These are phyloP conservation scores for Apamea epomidion DNA, from an alignment of 2,888 invertebrate species.

Conservation along the genomic window DNA sequence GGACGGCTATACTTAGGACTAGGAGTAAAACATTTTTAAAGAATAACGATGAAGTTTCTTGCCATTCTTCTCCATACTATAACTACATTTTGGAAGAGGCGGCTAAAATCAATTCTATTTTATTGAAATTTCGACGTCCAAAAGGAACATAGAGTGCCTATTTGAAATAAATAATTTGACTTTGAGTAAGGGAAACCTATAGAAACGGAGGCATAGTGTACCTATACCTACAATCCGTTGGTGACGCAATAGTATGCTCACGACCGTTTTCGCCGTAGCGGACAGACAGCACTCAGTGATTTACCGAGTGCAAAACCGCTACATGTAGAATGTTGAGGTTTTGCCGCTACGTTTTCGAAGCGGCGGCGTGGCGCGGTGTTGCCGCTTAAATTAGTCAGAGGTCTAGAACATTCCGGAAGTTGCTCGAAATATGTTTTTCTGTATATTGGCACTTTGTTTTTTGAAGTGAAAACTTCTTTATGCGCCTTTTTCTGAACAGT, in stretches of 20 bases:
- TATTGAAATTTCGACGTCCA: too few species aligned
- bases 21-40: too few species aligned
- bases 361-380: background rate
- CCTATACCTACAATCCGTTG: background rate
- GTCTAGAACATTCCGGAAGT: slow-evolving; percentile 28
- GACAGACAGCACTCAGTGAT: slow-evolving; percentile 15
- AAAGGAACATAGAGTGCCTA: too few species aligned
- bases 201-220: background rate
- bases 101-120: too few species aligned
- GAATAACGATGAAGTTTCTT: too few species aligned
- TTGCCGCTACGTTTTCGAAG: background rate
- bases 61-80: too few species aligned
- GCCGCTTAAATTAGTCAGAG: slow-evolving; percentile 19
- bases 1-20: too few species aligned
- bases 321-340: background rate
- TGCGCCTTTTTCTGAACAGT: background rate
- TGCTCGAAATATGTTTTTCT: background rate
- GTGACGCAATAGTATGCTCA: slow-evolving; percentile 30
- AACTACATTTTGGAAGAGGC: too few species aligned
- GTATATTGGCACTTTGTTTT: background rate
- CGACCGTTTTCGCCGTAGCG: slow-evolving; percentile 3
- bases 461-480: background rate
- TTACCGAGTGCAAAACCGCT: slow-evolving; percentile 26
- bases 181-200: background rate
- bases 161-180: background rate